Percentiles rank a stretch among this genome's conserved stretches.
These are phyloP conservation scores for Megalurothrips usitatus DNA, from an alignment of 2,888 invertebrate genomes.

Conservation along the genomic window DNA sequence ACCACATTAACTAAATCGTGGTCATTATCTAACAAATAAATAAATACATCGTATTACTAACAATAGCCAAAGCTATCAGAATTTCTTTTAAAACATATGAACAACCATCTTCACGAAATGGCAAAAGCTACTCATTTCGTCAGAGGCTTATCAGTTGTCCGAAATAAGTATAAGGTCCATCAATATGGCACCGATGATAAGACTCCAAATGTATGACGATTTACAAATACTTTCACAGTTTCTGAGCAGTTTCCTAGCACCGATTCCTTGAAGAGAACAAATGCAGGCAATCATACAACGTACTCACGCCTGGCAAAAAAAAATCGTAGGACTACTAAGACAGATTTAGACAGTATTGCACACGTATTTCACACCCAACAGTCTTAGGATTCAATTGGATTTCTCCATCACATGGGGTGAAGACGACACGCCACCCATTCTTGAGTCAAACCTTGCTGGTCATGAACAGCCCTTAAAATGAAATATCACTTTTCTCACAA, in stretches of 20 bases:
- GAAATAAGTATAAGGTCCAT: not conserved
- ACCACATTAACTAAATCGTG: too few relatives aligned
- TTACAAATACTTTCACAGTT: conserved; percentile 16
- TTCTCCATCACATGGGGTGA: not conserved
- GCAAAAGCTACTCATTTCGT: not conserved
- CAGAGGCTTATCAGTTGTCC: not conserved
- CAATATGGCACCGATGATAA: conserved; percentile 3
- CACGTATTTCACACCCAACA: not conserved
- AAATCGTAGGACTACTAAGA: not conserved
- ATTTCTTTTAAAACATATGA: too few relatives aligned
- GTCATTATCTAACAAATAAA: not conserved
- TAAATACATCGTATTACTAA: not conserved
- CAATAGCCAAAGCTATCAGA: not conserved
- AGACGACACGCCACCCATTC: not conserved
- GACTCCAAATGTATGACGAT: not conserved
- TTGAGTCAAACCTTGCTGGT: not conserved
- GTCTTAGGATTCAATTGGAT: conserved; percentile 1
- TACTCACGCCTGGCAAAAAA: not conserved
- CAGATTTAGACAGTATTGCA: not conserved
- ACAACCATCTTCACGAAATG: not conserved
- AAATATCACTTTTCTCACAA: conserved; percentile 18
- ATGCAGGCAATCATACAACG: not conserved
- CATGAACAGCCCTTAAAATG: conserved; percentile 6
- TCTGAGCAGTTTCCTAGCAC: conserved; percentile 12
- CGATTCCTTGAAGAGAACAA: not conserved